Base-by-base conservation (phyloP, 2,113 vertebrate species). In the Hypomesus transpacificus region DNA sequence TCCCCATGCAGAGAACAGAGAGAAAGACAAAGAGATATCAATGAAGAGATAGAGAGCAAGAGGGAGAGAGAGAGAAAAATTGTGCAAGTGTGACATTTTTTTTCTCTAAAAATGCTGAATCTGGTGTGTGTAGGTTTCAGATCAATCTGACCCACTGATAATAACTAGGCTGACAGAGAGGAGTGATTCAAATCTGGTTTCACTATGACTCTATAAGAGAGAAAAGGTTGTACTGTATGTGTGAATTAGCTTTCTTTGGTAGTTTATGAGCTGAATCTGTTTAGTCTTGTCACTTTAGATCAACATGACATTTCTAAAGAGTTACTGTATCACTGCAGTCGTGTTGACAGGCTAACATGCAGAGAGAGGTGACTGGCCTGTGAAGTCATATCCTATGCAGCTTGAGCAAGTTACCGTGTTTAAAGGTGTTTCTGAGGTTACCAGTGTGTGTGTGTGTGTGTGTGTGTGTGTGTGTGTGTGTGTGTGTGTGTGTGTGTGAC, bases 151-250 rank as follows among this genome's bases (percentile, higher is more conserved):
- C 72, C 74, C 69, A 67, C 75, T 85, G 69, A 53, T 60, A 59
- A 53, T 60, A 59, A 46, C 78, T 78, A 24, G 75, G 76, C 76
- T 73, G 69, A 81, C 82, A 78, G 80, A 84, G 85, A 51, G 82
- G 66, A 82, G 81, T 83, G 82, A 71, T 73, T 75, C 72, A 54
- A 75, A 80, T 76, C 72, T 46, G 80, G 84, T 90, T 90, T 90
- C 86, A 16, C 71, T 87, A 81, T 89, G 87, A 89, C 74, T 87
- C 64, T 64, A 60, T 76, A 50, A 66, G 78, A 34, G 69, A 83
- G 70, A 50, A 7, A 24, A 74, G 64, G 64, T 58, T 58, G 11
- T 58, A 21, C 56, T 58, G 56, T 14, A 58, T n/a, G 56, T 58
- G 56, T 7, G 18, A 18, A 18, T 4, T 14, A 58, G 9, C 56